A percentile compares a stretch with the other conserved stretches of the same genome.
Evolutionary conservation across 2,888 invertebrate species (phyloP).

Genomic region (Tetragonisca angustula): DNA sequence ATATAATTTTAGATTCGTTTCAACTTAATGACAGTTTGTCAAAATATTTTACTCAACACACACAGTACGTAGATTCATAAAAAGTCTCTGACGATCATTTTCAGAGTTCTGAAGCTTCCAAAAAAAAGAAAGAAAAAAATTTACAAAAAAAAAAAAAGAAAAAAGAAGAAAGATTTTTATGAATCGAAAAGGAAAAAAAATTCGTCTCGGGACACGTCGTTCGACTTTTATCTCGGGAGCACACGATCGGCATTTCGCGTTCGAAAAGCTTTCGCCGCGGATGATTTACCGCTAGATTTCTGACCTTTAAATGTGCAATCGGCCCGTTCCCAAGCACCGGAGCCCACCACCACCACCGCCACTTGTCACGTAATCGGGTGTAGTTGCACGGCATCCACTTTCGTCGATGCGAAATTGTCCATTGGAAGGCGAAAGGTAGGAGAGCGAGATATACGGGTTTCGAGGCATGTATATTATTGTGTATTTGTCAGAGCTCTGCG

Average conservation of each 20-base stretch:
- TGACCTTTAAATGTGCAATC: slow-evolving; percentile 52
- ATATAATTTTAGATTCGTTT: too few species aligned
- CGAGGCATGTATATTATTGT: slow-evolving; percentile 61
- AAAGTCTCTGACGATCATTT: too few species aligned
- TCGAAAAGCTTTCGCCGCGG: slow-evolving; percentile 8
- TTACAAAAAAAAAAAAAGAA: too few species aligned
- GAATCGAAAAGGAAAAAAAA: background rate
- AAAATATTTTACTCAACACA: too few species aligned
- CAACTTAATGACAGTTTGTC: too few species aligned
- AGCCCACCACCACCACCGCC: background rate
- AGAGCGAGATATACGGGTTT: slow-evolving; percentile 55
- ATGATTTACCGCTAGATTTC: slow-evolving; percentile 48
- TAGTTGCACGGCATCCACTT: slow-evolving; percentile 55
- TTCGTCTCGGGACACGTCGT: background rate
- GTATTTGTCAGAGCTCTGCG: slow-evolving; percentile 64
- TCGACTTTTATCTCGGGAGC: background rate
- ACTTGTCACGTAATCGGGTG: slow-evolving; percentile 60
- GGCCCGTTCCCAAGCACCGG: slow-evolving; percentile 42
- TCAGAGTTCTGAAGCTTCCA: too few species aligned
- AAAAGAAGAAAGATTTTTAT: background rate
- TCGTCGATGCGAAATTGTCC: slow-evolving; percentile 58
- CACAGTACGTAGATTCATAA: too few species aligned
- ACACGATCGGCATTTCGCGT: slow-evolving; percentile 16
- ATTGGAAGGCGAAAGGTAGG: slow-evolving; percentile 55
- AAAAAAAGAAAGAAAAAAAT: too few species aligned